A percentile compares a stretch with the other conserved stretches of the same genome.
Evolutionary conservation across 2,888 invertebrate genomes (phyloP).

Genomic region (Acanthosepion lycidas): DNA sequence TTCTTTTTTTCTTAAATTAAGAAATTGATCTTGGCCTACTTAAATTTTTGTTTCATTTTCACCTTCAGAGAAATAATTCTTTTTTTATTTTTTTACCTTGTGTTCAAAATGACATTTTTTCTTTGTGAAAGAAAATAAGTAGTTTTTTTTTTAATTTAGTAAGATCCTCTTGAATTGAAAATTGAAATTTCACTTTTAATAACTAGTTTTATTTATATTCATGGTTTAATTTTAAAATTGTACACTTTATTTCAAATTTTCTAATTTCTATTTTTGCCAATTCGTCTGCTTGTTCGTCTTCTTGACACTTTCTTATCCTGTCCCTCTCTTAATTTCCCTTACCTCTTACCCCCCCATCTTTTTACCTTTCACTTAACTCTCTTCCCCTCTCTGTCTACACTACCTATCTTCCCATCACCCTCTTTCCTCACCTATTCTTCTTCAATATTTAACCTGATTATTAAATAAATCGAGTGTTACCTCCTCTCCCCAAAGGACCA

Average conservation of each 20-base stretch:
- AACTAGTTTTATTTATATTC: not conserved
- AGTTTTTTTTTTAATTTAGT: not conserved
- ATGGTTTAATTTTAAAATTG: not conserved
- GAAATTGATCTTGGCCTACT: not conserved
- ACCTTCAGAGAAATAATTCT: not conserved
- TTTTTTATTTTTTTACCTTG: not conserved
- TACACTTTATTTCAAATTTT: not conserved
- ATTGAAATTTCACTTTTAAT: not conserved
- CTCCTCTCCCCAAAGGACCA: not conserved
- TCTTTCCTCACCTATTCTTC: conserved; percentile 33
- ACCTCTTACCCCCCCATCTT: not conserved
- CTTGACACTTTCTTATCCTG: not conserved
- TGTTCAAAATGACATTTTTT: conserved; percentile 1
- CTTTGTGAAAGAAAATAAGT: not conserved
- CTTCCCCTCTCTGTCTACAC: not conserved
- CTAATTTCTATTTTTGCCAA: not conserved
- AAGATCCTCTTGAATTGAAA: not conserved
- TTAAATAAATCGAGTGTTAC: not conserved
- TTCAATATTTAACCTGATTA: not conserved
- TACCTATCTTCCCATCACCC: not conserved
- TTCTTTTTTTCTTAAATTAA: not conserved
- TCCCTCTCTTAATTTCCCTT: not conserved
- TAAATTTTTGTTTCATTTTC: not conserved
- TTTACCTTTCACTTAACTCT: not conserved
- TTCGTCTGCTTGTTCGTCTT: conserved; percentile 11